Conservation (phyloP, 1,140 invertebrate species). For the Hormaphis cornu region DNA sequence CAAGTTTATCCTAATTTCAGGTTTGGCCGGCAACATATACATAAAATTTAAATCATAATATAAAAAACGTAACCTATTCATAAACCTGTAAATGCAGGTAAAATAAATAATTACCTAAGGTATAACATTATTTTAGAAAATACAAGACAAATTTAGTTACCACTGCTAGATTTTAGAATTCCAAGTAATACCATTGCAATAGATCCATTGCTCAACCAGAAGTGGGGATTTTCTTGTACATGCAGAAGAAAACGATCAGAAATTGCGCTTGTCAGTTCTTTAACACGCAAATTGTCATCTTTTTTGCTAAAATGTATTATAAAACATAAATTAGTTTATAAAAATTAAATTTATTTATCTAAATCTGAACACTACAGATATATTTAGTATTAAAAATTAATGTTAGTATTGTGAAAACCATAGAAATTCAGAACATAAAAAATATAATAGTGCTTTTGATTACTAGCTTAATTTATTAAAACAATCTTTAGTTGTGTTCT, state of each 20-base stretch:
- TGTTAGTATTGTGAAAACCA: no score
- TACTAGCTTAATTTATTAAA: no score
- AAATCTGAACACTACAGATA: background rate
- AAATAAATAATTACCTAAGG: background rate
- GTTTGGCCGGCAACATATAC: no score
- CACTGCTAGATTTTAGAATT: conserved; percentile 54
- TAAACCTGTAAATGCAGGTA: no score
- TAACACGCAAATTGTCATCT: conserved; percentile 55
- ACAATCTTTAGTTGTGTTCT: no score
- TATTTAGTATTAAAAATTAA: background rate
- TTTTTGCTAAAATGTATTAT: conserved; percentile 63
- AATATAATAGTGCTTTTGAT: no score
- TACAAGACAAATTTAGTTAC: conserved; percentile 38
- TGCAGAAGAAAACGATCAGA: conserved; percentile 53
- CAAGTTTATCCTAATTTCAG: no score
- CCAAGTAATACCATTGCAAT: conserved; percentile 60
- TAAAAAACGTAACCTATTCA: no score
- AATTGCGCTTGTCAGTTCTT: conserved; percentile 62
- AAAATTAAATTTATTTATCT: background rate
- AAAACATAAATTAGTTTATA: background rate
- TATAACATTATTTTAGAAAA: background rate
- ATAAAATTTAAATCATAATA: no score
- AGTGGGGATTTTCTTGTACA: conserved; percentile 51
- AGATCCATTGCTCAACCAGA: conserved; percentile 60
- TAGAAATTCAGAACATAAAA: no score